Evolutionary conservation across 1,140 invertebrate genomes (phyloP).

Genomic region (Dreissena rostriformis): DNA sequence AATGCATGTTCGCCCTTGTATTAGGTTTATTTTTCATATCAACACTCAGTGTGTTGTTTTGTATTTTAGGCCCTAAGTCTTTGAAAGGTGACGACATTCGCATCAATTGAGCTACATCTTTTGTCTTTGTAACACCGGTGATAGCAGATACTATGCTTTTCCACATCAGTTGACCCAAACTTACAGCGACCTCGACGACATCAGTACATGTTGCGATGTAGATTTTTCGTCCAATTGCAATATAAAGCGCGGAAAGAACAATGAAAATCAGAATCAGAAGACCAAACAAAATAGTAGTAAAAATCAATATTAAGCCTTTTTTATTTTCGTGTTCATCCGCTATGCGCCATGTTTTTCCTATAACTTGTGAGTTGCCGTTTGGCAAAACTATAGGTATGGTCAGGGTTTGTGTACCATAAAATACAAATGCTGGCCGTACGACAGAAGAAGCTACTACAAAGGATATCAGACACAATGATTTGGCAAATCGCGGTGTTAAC

Average conservation of each 20-base stretch:
- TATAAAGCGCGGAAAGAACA: conserved; percentile 26
- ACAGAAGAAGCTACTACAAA: conserved; percentile 20
- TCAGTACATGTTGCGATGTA: conserved; percentile 48
- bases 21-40: background rate
- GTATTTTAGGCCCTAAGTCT: background rate
- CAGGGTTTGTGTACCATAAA: conserved; percentile 37
- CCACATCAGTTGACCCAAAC: background rate
- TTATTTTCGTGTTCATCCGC: conserved; percentile 28
- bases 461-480: conserved; percentile 31
- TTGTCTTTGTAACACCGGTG: conserved; percentile 21
- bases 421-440: conserved; percentile 40
- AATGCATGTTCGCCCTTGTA: too few species aligned
- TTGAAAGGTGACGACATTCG: background rate
- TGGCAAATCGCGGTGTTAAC: conserved; percentile 37
- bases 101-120: background rate
- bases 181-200: background rate
- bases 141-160: conserved; percentile 33
- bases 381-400: background rate
- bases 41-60: background rate
- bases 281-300: conserved; percentile 25
- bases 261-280: conserved; percentile 32
- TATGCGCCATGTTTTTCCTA: conserved; percentile 40
- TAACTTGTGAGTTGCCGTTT: background rate
- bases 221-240: conserved; percentile 51
- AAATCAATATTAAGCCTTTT: conserved; percentile 24